Conservation (phyloP, 1,140 invertebrate species). For the Pogonomyrmex barbatus region DNA sequence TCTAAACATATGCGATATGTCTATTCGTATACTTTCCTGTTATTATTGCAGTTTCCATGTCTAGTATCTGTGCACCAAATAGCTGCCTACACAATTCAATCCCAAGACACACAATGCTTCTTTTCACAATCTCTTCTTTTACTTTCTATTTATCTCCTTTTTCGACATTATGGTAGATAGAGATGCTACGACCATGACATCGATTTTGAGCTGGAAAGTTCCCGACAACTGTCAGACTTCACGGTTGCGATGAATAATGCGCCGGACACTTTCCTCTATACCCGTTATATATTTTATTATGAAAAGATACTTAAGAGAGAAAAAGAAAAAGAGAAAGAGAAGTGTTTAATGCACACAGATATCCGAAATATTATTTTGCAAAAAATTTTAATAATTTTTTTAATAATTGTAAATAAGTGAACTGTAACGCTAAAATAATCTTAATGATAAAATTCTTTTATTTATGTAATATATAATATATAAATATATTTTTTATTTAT, state of each 20-base stretch:
- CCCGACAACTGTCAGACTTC: conserved; percentile 47
- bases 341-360: not conserved
- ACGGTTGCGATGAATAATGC: conserved; percentile 50
- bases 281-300: conserved; percentile 47
- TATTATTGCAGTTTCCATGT: conserved; percentile 82
- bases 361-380: not conserved
- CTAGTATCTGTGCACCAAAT: conserved; percentile 79
- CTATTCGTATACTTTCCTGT: conserved; percentile 82
- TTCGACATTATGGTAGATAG: conserved; percentile 35
- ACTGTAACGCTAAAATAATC: not conserved
- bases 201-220: conserved; percentile 58
- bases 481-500: not conserved
- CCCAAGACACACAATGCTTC: conserved; percentile 74
- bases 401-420: not conserved
- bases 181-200: conserved; percentile 38
- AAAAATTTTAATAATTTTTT: conserved; percentile 15
- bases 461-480: not conserved
- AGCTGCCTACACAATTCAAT: conserved; percentile 78
- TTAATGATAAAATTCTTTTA: not conserved
- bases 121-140: conserved; percentile 18
- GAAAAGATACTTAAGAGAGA: conserved; percentile 3
- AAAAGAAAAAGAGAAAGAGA: not conserved
- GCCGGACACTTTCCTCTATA: conserved; percentile 31
- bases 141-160: conserved; percentile 63
- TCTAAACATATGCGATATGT: conserved; percentile 31